These are phyloP conservation scores for Harpagifer antarcticus DNA, from an alignment of 2,797 vertebrate species.

Conservation along the genomic window DNA sequence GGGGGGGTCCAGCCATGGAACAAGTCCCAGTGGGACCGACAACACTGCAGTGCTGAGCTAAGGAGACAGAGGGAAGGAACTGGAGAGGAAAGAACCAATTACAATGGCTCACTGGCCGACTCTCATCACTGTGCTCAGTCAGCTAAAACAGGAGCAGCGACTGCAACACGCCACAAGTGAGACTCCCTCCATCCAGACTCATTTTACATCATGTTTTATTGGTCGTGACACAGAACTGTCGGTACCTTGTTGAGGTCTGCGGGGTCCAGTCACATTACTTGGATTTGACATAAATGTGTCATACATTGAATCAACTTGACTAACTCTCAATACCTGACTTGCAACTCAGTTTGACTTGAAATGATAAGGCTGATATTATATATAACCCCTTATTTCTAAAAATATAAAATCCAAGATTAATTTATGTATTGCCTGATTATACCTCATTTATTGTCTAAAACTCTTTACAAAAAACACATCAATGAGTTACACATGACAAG, in stretches of 20 bases:
- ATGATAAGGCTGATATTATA: not conserved
- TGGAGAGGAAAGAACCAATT: conserved; percentile 69
- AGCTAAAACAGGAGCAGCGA: conserved; percentile 62
- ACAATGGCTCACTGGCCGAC: conserved; percentile 59
- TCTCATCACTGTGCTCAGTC: conserved; percentile 69
- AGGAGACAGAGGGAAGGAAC: conserved; percentile 63
- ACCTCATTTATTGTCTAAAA: not conserved
- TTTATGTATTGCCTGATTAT: not conserved
- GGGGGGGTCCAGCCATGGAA: conserved; percentile 54
- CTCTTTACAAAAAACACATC: not conserved
- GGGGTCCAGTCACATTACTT: not conserved
- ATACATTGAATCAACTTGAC: not conserved
- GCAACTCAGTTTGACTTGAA: not conserved
- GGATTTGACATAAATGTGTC: not conserved
- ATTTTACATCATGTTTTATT: conserved; percentile 42
- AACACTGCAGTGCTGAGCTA: conserved; percentile 69
- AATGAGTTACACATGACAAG: not conserved
- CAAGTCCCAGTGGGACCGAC: conserved; percentile 68
- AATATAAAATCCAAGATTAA: not conserved
- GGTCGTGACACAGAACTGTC: not conserved
- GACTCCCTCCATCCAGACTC: conserved; percentile 19
- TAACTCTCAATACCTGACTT: too few relatives aligned
- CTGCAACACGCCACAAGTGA: conserved; percentile 2
- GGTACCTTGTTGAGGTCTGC: not conserved
- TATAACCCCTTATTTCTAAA: not conserved